Base-by-base conservation (phyloP, 2,888 invertebrate genomes). In the Scaeva pyrastri region DNA sequence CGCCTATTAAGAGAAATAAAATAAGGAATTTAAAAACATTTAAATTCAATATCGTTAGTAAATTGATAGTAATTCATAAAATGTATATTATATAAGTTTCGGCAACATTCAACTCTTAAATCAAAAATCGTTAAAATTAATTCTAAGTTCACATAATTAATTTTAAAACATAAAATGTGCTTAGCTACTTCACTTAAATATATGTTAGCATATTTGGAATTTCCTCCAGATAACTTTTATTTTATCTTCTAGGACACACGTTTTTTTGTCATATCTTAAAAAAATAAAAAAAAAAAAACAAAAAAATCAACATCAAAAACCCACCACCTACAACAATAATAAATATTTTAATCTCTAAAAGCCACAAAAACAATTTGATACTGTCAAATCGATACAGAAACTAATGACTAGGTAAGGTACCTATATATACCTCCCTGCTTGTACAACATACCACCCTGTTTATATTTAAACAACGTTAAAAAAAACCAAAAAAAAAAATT, bases 331-430 rank as follows among this genome's bases (percentile, higher is more conserved):
- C 60, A 60, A 41, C 21, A 60, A 41, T 60, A 41, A 45, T 6
- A 64, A 64, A 64, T 31, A 45, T 21, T 60, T 60, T 60, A 60
- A 26, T 26, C 48, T 41, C 8, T 12, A 66, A 48, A 66, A 31
- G 48, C 48, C 48, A 48, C 16, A 26, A 19, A 48, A 31, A 64
- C 11, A 45, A 48, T 31, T 45, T 48, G 2, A 19, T 19, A 31
- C 31, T 31, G 7, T 31, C 16, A 48, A 66, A 66, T 48, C 64
- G 48, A 48, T 48, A 66, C 12, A 66, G 31, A 39, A 16, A 56
- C 5, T 26, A 52, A 36, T 36, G 12, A 56, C 36, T 31, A 56
- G 36, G n/a, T n/a, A n/a, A n/a, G n/a, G 4, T 31, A 31, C 31
- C 5, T 8, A 31, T 31, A 31, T 31, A 7, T 31, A 31, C 31